Evolutionary conservation across 1,140 invertebrate genomes (phyloP).

Genomic region (Pseudachorutes palmiensis): DNA sequence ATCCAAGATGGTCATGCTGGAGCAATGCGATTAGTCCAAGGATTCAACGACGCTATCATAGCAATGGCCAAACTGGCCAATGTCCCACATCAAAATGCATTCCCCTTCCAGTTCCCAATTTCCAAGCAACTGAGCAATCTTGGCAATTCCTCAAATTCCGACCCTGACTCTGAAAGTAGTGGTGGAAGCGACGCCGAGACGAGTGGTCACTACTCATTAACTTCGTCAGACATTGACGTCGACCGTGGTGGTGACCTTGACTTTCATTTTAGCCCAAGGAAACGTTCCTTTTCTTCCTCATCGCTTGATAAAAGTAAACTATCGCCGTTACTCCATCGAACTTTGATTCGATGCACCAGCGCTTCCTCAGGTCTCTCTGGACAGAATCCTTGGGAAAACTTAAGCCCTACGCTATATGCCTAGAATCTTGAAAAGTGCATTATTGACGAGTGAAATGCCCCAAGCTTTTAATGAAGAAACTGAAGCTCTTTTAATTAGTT

Average conservation of each 20-base stretch:
- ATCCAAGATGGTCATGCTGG: constrained; percentile 17
- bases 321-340: too few species aligned
- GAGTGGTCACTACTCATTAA: not conserved
- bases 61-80: not conserved
- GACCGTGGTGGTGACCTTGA: not conserved
- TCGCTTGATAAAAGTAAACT: too few species aligned
- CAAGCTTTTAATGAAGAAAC: not conserved
- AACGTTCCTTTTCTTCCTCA: too few species aligned
- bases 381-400: too few species aligned
- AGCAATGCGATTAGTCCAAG: not conserved
- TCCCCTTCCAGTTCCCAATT: not conserved
- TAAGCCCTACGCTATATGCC: too few species aligned
- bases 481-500: not conserved
- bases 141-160: not conserved
- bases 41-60: not conserved
- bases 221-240: not conserved
- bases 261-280: not conserved
- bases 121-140: not conserved
- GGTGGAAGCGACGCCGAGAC: not conserved
- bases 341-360: too few species aligned
- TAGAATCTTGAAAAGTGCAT: too few species aligned
- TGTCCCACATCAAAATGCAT: not conserved
- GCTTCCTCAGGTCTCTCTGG: too few species aligned
- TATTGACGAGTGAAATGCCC: too few species aligned
- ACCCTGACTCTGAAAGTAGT: not conserved